Percentiles rank a stretch among this genome's conserved stretches.
Evolutionary conservation across 1,140 invertebrate genomes (phyloP).

Genomic region (Aphelenchoides avenae): DNA sequence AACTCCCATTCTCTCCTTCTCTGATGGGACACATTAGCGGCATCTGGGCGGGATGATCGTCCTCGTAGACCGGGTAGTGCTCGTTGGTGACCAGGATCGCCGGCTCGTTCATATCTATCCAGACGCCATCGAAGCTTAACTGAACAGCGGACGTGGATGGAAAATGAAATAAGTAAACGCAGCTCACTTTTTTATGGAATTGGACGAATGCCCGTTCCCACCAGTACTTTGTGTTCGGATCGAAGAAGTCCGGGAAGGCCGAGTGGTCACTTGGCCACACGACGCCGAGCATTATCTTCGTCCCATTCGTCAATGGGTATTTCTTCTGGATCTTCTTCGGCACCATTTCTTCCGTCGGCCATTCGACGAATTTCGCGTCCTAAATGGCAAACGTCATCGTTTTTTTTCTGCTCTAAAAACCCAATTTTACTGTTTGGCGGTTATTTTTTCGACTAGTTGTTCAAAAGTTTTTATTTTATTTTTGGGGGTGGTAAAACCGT

Average conservation of each 20-base stretch:
- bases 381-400: too few species aligned
- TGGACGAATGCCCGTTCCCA: constrained; percentile 37
- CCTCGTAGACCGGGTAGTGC: too few species aligned
- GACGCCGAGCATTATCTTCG: constrained; percentile 42
- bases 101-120: constrained; percentile 55
- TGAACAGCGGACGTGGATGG: constrained; percentile 1
- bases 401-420: too few species aligned
- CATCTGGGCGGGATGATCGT: constrained; percentile 14
- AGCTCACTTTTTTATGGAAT: constrained; percentile 22
- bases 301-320: constrained; percentile 42
- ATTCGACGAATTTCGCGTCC: constrained; percentile 35
- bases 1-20: too few species aligned
- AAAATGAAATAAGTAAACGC: constrained; percentile 5
- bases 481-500: not conserved
- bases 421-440: too few species aligned
- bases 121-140: constrained; percentile 39
- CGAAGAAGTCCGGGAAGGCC: constrained; percentile 57
- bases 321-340: constrained; percentile 27
- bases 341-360: constrained; percentile 33
- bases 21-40: constrained; percentile 22
- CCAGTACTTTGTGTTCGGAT: constrained; percentile 41
- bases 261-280: constrained; percentile 59
- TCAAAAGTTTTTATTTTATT: too few species aligned
- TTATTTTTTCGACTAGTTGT: too few species aligned
- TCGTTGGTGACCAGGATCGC: too few species aligned